Evolutionary conservation across 2,113 vertebrate genomes (phyloP).

Genomic region (Paradoxurus hermaphroditus): DNA sequence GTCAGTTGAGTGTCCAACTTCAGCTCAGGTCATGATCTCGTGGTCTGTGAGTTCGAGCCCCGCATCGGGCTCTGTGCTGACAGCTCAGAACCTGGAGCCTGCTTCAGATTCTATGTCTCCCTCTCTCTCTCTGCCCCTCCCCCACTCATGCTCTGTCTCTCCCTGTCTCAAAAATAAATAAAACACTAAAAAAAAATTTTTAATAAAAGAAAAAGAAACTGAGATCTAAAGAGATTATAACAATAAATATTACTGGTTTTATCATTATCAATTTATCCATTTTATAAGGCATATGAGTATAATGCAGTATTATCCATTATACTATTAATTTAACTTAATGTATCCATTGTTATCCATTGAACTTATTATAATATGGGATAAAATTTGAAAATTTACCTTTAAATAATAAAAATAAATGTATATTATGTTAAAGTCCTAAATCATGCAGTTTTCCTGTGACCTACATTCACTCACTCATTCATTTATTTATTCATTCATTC

Average conservation of each 20-base stretch:
- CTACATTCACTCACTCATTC: background rate
- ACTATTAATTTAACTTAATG: background rate
- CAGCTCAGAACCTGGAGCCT: too few relatives aligned
- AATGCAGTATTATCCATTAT: background rate
- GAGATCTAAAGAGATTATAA: background rate
- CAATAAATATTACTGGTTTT: background rate
- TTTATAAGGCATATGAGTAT: background rate
- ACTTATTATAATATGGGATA: background rate
- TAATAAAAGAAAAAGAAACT: too few relatives aligned
- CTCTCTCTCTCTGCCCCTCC: too few relatives aligned
- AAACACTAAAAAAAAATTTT: too few relatives aligned
- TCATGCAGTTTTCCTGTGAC: background rate
- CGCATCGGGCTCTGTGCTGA: too few relatives aligned
- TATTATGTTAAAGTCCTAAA: background rate
- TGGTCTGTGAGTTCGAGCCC: too few relatives aligned
- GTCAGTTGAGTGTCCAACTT: too few relatives aligned
- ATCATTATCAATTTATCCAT: background rate
- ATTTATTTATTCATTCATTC: slow-evolving; percentile 5
- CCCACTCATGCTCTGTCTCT: too few relatives aligned
- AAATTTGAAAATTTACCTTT: background rate
- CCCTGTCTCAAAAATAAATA: too few relatives aligned
- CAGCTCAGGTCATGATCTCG: too few relatives aligned
- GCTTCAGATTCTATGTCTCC: too few relatives aligned
- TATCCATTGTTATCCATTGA: background rate
- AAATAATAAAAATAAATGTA: background rate